A percentile compares a stretch with the other conserved stretches of the same genome.
phyloP scores from a whole-genome alignment of 2,888 invertebrate genomes.

The Acrobeloides nanus region DNA sequence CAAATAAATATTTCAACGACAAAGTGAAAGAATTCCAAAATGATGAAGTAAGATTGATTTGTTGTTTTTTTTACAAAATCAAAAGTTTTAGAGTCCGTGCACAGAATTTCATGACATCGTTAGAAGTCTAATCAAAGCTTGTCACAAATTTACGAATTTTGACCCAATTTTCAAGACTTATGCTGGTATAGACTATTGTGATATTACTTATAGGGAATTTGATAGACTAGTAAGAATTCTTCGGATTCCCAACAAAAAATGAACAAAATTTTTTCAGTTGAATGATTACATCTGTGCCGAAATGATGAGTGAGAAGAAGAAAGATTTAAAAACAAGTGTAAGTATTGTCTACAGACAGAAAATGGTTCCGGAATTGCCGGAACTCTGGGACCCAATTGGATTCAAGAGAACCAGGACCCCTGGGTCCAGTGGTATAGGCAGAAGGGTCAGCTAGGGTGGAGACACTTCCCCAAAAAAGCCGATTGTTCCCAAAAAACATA shows the following conservation, averaged over 20 bases:
- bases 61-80: constrained; percentile 7
- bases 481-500: too few species aligned
- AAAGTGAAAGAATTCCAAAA: constrained; percentile 28
- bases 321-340: constrained; percentile 38
- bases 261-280: constrained; percentile 23
- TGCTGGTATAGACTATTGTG: constrained; percentile 41
- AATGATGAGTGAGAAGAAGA: constrained; percentile 48
- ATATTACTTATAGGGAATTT: constrained; percentile 42
- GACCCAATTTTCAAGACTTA: constrained; percentile 24
- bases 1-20: constrained; percentile 40
- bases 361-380: too few species aligned
- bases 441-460: too few species aligned
- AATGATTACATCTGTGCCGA: constrained; percentile 46
- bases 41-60: not conserved
- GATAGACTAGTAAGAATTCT: constrained; percentile 36
- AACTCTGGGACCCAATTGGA: too few species aligned
- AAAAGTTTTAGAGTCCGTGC: constrained; percentile 23
- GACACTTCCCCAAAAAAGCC: too few species aligned
- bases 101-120: constrained; percentile 41
- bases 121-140: constrained; percentile 33
- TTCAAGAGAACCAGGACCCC: too few species aligned
- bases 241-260: constrained; percentile 1
- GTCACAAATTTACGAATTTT: constrained; percentile 24
- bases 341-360: constrained; percentile 2
- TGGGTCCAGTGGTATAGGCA: too few species aligned